Percentiles rank a stretch among this genome's conserved stretches.
phyloP scores from a whole-genome alignment of 2,797 vertebrate species.

The Onychomys torridus region DNA sequence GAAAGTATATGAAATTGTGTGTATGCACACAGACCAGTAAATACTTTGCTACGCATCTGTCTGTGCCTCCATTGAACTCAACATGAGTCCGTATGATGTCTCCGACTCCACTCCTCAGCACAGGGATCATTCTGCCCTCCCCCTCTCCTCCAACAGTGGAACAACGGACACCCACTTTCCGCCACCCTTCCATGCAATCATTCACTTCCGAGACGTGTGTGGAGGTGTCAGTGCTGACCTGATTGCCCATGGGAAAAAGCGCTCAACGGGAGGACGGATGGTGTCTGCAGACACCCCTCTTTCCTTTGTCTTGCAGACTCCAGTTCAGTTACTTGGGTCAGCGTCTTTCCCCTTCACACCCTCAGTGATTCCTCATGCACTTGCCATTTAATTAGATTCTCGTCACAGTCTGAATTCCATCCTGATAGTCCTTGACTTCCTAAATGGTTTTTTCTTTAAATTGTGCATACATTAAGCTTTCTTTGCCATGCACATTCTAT shows the following conservation, averaged over 20 bases:
- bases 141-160: neutral
- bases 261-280: neutral
- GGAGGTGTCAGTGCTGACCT: neutral
- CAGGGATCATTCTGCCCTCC: neutral
- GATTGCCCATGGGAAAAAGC: neutral
- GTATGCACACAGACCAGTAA: neutral
- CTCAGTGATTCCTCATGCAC: neutral
- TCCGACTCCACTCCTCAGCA: neutral
- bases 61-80: neutral
- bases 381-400: slow-evolving; percentile 38
- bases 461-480: neutral
- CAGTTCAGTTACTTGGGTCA: neutral
- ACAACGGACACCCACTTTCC: neutral
- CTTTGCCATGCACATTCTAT: neutral
- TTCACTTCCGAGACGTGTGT: neutral
- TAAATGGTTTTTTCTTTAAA: neutral
- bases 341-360: neutral
- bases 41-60: neutral
- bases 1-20: neutral
- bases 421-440: neutral
- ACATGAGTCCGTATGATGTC: neutral
- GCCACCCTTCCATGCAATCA: neutral
- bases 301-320: neutral
- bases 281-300: neutral
- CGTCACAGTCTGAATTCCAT: neutral